Evolutionary conservation across 2,888 invertebrate species (phyloP).

Genomic region (Metalampra italica): DNA sequence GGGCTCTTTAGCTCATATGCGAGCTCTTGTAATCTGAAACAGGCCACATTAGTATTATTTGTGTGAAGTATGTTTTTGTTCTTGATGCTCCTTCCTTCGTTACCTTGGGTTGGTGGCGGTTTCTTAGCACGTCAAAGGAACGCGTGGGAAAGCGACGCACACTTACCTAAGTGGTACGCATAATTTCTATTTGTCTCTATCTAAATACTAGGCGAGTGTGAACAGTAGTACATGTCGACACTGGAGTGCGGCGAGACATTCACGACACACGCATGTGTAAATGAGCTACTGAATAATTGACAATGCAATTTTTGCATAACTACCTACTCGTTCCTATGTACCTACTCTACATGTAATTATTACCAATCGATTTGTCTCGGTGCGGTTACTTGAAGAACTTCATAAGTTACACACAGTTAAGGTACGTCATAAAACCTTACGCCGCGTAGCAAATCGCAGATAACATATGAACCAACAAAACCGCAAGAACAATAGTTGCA

Average conservation of each 20-base stretch:
- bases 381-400: not conserved
- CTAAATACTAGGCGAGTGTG: too few species aligned
- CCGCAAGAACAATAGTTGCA: constrained; percentile 28
- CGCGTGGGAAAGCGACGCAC: too few species aligned
- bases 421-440: constrained; percentile 7
- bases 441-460: constrained; percentile 20
- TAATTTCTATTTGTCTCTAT: too few species aligned
- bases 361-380: not conserved
- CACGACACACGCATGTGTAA: not conserved
- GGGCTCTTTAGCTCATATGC: too few species aligned
- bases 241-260: not conserved
- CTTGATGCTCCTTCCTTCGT: too few species aligned
- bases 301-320: not conserved
- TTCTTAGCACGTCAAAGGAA: too few species aligned
- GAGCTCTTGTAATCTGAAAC: not conserved
- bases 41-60: too few species aligned
- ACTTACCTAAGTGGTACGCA: too few species aligned
- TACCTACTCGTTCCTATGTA: not conserved
- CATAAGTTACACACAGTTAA: constrained; percentile 4
- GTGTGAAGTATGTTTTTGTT: too few species aligned
- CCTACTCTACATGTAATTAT: not conserved
- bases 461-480: constrained; percentile 35
- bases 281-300: not conserved
- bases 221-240: too few species aligned
- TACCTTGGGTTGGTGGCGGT: too few species aligned